Conservation (phyloP, 2,888 invertebrate genomes). For the Pantelozetes paolii region DNA sequence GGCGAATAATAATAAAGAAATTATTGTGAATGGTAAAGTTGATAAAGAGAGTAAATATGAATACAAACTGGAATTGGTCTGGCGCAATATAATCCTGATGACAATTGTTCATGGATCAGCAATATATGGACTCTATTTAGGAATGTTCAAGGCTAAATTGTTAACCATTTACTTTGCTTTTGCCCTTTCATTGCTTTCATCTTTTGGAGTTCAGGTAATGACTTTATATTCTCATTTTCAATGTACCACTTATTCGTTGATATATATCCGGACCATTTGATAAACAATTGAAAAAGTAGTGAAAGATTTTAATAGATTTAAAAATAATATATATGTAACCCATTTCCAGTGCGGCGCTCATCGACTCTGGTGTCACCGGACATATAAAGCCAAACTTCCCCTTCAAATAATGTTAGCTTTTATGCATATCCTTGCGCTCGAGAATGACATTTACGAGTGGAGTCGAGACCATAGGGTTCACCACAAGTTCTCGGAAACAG, state of each 20-base stretch:
- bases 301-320: neutral
- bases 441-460: slow-evolving; percentile 49
- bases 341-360: slow-evolving; percentile 28
- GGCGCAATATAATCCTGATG: slow-evolving; percentile 40
- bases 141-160: neutral
- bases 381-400: slow-evolving; percentile 17
- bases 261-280: too few species aligned
- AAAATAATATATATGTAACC: neutral
- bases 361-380: slow-evolving; percentile 31
- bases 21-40: neutral
- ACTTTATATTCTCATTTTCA: too few species aligned
- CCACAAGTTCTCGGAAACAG: slow-evolving; percentile 44
- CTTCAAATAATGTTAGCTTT: slow-evolving; percentile 52
- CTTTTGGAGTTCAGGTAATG: slow-evolving; percentile 2
- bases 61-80: slow-evolving; percentile 33
- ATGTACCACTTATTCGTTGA: too few species aligned
- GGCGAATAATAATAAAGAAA: neutral
- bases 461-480: slow-evolving; percentile 46
- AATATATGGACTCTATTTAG: neutral
- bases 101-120: neutral
- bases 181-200: neutral
- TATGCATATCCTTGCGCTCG: slow-evolving; percentile 54
- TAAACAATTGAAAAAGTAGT: neutral
- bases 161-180: neutral
- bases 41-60: neutral